Percentiles rank a stretch among this genome's conserved stretches.
These are phyloP conservation scores for Portevinia maculata DNA, from an alignment of 2,888 invertebrate species.

Conservation along the genomic window DNA sequence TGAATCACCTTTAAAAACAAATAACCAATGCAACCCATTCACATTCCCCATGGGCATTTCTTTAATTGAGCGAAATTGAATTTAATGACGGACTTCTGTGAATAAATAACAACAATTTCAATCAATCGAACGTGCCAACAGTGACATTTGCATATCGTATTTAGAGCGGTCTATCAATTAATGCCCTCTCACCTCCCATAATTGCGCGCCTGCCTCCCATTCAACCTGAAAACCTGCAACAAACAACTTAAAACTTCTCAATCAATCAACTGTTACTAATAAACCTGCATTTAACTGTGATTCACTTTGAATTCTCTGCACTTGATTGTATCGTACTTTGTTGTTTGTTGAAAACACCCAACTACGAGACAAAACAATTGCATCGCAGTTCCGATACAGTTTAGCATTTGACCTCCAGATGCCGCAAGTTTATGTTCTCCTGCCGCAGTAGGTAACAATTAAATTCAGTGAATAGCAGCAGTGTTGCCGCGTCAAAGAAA, in stretches of 20 bases:
- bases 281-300: slow-evolving; percentile 34
- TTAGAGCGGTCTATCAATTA: slow-evolving; percentile 46
- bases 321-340: too few species aligned
- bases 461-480: slow-evolving; percentile 20
- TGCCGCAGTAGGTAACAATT: background rate
- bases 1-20: slow-evolving; percentile 36
- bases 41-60: slow-evolving; percentile 17
- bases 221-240: slow-evolving; percentile 1
- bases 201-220: slow-evolving; percentile 1
- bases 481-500: background rate
- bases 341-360: slow-evolving; percentile 1
- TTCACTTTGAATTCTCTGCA: slow-evolving; percentile 32
- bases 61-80: slow-evolving; percentile 36
- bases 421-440: slow-evolving; percentile 29
- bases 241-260: background rate
- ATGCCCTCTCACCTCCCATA: slow-evolving; percentile 28
- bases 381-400: slow-evolving; percentile 28
- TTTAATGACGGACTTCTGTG: slow-evolving; percentile 38
- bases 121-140: slow-evolving; percentile 63
- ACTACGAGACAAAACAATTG: slow-evolving; percentile 14
- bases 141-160: slow-evolving; percentile 62
- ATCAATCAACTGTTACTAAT: slow-evolving; percentile 32
- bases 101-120: slow-evolving; percentile 41
- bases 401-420: slow-evolving; percentile 40
- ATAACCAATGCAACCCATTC: slow-evolving; percentile 3